Base-by-base conservation (phyloP, 2,797 vertebrate species). In the Odontamblyopus rebecca region DNA sequence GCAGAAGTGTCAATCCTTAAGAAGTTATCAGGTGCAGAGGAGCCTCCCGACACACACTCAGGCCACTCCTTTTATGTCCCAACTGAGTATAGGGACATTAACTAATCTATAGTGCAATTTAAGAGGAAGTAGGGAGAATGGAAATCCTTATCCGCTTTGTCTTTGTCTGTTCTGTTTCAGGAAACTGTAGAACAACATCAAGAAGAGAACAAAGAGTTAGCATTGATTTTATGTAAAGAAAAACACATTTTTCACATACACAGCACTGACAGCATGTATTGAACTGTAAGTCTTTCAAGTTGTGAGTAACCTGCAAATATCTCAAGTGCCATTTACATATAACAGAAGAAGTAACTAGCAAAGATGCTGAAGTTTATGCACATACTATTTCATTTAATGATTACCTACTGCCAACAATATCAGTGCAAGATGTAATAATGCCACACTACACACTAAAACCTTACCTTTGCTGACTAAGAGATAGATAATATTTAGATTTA, bases 31-130 rank as follows among this genome's bases (percentile, higher is more conserved):
- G 81, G 78, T 81, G 72, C 63, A 15, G 61, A 65, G 76, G 69
- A 61, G 69, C 74, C 79, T 51, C 9, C 6, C 44, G 70, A 44
- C 7, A 2, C 0, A 6, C 71, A 35, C 11, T 59, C 32, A 44
- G 72, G n/a, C n/a, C 0, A 59, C 66, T 44, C 50, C 75, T 73
- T 73, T 71, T 74, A 30, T 67, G 69, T 81, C 69, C 59, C 19
- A 69, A 75, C 65, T 70, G 74, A 79, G 67, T 75, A 54, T 7
- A 44, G 66, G 61, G 75, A 64, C 72, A 76, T 89, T 83, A 81
- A 76, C 79, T 78, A 82, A 86, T 86, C 83, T 79, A 83, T 81
- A 79, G 63, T 57, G 57, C 12, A 69, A 82, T 68, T 81, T 87
- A 84, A 87, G 76, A 67, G 85, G 64, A 81, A 76, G 76, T 38